These are phyloP conservation scores for Drymodes brunneopygia DNA, from an alignment of 2,113 vertebrate species.

Conservation along the genomic window DNA sequence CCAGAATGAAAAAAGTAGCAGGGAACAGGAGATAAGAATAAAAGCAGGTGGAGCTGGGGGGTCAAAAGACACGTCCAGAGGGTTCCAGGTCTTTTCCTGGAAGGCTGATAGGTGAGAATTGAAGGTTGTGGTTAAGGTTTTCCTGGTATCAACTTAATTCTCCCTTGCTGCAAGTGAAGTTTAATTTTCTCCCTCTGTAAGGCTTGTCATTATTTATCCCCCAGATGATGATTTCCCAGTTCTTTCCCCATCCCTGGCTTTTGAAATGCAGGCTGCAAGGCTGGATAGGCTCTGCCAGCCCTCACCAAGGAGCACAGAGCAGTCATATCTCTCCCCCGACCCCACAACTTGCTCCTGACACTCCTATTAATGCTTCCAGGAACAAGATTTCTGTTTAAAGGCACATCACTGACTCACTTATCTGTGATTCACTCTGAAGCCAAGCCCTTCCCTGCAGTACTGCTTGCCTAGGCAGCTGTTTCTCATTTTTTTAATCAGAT, in stretches of 20 bases:
- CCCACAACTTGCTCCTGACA: background rate
- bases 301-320: background rate
- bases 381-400: background rate
- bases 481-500: background rate
- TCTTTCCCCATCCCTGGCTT: background rate
- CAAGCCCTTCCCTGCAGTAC: background rate
- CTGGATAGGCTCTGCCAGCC: background rate
- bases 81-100: background rate
- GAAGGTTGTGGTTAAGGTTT: background rate
- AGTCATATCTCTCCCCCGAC: background rate
- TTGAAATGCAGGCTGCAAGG: background rate
- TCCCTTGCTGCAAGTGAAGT: background rate
- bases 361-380: background rate
- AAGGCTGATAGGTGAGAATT: background rate
- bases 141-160: background rate
- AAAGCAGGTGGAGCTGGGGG: background rate
- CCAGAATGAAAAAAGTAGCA: background rate
- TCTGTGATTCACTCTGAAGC: background rate
- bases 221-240: background rate
- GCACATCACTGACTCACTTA: background rate
- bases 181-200: background rate
- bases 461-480: background rate
- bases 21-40: background rate
- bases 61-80: background rate
- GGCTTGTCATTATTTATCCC: background rate